Conservation (phyloP, 2,113 vertebrate genomes). For the Nettapus auritus region DNA sequence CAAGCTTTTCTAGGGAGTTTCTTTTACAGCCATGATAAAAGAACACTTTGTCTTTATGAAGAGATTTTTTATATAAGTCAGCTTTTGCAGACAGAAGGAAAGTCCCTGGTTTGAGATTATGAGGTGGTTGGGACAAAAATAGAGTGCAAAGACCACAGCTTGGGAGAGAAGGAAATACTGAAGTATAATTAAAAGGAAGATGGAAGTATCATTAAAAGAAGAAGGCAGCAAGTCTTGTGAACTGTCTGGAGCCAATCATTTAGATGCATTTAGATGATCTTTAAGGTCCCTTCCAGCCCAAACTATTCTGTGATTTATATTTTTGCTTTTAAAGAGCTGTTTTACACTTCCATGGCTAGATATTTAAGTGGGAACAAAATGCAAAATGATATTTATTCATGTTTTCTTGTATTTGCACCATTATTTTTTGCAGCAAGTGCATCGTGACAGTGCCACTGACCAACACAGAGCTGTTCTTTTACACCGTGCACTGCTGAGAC, state of each 20-base stretch:
- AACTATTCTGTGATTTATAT: background rate
- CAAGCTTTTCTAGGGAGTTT: background rate
- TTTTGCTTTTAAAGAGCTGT: background rate
- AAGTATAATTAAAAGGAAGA: background rate
- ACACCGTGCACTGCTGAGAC: too few relatives aligned
- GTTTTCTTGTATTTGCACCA: background rate
- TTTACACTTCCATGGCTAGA: background rate
- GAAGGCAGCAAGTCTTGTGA: background rate
- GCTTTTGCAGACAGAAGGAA: background rate
- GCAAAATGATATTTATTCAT: background rate
- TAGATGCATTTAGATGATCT: too few relatives aligned
- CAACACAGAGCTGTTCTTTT: background rate
- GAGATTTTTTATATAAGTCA: background rate
- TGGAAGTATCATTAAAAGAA: background rate
- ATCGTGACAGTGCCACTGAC: background rate
- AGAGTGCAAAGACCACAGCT: background rate
- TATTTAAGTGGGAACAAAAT: background rate
- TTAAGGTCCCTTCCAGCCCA: too few relatives aligned
- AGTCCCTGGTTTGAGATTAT: background rate
- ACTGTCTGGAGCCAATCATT: background rate
- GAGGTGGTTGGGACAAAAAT: background rate
- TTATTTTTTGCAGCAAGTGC: background rate
- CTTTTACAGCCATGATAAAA: background rate
- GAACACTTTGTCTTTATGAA: background rate
- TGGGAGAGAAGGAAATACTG: background rate